Evolutionary conservation across 2,797 vertebrate species (phyloP).

Genomic region (Diglossa cyanea): DNA sequence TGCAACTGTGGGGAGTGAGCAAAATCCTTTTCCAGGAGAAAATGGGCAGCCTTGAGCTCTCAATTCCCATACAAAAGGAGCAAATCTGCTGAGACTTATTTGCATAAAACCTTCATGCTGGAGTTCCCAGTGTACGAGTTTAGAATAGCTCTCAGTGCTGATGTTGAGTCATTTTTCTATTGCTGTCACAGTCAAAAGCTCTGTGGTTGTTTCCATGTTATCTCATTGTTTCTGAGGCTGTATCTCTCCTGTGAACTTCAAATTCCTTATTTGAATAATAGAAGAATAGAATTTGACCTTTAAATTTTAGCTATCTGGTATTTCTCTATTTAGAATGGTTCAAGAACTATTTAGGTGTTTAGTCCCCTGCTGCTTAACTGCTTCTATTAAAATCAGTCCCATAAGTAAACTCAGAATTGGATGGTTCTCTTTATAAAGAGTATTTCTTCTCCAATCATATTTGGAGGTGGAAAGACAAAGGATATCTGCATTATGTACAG

Average conservation of each 20-base stretch:
- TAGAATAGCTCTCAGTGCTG: background rate
- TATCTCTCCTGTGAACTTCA: background rate
- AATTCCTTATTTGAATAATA: background rate
- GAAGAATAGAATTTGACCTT: background rate
- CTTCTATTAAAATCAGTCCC: background rate
- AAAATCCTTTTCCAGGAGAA: background rate
- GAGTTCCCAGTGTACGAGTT: background rate
- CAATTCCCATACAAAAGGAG: background rate
- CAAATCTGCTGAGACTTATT: background rate
- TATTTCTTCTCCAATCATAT: background rate
- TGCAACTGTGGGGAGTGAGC: background rate
- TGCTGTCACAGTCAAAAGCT: background rate
- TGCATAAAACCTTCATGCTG: background rate
- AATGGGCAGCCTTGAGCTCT: background rate
- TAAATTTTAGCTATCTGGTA: background rate
- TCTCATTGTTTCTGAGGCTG: background rate
- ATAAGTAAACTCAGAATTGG: background rate
- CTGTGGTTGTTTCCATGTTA: background rate
- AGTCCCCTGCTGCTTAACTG: background rate
- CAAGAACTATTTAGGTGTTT: background rate
- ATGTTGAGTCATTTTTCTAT: background rate
- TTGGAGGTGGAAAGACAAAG: background rate
- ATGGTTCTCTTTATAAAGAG: background rate
- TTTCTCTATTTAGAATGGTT: background rate
- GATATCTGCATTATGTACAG: rapidly evolving